These are phyloP conservation scores for Ophiothrix spiculata DNA, from an alignment of 35 echinoderm and acorn worm genomes.

Conservation along the genomic window DNA sequence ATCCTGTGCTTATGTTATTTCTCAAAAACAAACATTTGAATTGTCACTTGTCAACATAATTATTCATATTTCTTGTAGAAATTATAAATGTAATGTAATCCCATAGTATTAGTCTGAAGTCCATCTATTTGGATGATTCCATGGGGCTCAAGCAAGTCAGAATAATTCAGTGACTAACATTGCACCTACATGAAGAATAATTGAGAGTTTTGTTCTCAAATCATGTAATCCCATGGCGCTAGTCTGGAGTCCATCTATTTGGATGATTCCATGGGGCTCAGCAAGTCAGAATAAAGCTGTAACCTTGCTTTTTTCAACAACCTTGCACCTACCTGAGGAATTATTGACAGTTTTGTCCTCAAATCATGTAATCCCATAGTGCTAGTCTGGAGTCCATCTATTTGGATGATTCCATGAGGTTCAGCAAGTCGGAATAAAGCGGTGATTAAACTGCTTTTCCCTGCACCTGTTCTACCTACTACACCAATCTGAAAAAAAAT, in stretches of 20 bases:
- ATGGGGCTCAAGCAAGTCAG: neutral
- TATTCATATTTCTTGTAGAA: too few species aligned
- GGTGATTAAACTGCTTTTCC: constrained; percentile 89
- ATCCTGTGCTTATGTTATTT: too few species aligned
- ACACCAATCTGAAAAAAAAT: constrained; percentile 75
- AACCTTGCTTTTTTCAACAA: constrained; percentile 79
- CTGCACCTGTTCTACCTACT: constrained; percentile 88
- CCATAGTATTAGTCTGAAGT: constrained; percentile 39
- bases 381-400: constrained; percentile 56
- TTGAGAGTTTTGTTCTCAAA: constrained; percentile 66
- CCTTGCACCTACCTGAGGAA: constrained; percentile 56
- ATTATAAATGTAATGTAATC: too few species aligned
- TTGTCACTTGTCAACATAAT: too few species aligned
- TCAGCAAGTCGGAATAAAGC: constrained; percentile 79
- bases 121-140: constrained; percentile 63
- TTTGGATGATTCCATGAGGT: constrained; percentile 51
- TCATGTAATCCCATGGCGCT: constrained; percentile 72
- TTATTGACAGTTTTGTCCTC: constrained; percentile 80
- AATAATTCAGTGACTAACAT: neutral
- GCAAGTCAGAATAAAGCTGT: constrained; percentile 75
- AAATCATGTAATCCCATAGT: constrained; percentile 84
- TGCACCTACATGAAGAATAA: constrained; percentile 52
- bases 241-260: constrained; percentile 56
- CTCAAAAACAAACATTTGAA: too few species aligned
- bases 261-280: constrained; percentile 56